Evolutionary conservation across 2,888 invertebrate genomes (phyloP).

Genomic region (Aradus depressus): DNA sequence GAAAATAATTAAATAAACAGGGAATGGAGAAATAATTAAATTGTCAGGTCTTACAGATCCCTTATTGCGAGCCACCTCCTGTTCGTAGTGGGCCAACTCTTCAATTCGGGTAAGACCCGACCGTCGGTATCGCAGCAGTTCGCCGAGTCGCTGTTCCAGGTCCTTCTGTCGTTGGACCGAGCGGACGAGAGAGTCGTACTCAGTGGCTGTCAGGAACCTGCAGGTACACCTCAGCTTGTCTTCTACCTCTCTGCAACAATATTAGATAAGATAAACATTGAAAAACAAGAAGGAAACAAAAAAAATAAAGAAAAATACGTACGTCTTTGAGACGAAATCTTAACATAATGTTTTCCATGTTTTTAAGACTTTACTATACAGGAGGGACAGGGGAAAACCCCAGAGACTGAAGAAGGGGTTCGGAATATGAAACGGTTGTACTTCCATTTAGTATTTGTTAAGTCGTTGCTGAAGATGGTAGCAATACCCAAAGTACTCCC

Average conservation of each 20-base stretch:
- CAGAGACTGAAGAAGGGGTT: too few relatives aligned
- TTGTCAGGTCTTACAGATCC: slow-evolving; percentile 19
- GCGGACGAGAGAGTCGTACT: slow-evolving; percentile 67
- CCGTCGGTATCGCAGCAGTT: slow-evolving; percentile 70
- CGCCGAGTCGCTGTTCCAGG: slow-evolving; percentile 67
- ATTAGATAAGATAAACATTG: slow-evolving; percentile 5
- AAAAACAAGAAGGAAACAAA: slow-evolving; percentile 4
- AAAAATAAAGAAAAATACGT: too few relatives aligned
- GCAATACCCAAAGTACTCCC: too few relatives aligned
- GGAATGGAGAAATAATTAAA: not conserved
- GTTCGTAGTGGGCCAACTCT: slow-evolving; percentile 81
- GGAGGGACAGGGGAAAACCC: too few relatives aligned
- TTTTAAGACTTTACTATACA: too few relatives aligned
- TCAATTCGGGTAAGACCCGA: slow-evolving; percentile 73
- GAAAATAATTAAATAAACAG: not conserved
- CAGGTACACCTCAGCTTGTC: slow-evolving; percentile 77
- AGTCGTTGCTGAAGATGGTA: too few relatives aligned
- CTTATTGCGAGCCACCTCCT: slow-evolving; percentile 35
- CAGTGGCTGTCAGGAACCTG: slow-evolving; percentile 76
- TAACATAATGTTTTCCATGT: too few relatives aligned
- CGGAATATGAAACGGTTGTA: too few relatives aligned
- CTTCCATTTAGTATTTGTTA: too few relatives aligned
- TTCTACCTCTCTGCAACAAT: slow-evolving; percentile 53
- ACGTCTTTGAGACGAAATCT: too few relatives aligned
- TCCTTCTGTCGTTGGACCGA: slow-evolving; percentile 76